Evolutionary conservation across 1,140 invertebrate species (phyloP), one percentile per base, ranked within the genome.

Genomic region (Formica exsecta): DNA sequence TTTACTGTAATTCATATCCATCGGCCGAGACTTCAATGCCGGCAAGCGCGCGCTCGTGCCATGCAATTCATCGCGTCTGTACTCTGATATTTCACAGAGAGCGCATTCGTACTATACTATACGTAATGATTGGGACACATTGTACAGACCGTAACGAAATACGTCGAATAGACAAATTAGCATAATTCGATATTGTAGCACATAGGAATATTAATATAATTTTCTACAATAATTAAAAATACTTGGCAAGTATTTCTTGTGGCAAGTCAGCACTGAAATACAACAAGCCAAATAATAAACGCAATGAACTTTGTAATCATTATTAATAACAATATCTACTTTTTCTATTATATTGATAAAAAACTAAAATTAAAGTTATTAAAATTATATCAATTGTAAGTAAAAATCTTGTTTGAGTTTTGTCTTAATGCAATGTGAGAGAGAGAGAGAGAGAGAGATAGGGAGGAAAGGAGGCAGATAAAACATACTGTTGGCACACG

Each of bases 11-110:
- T 83, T 83, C 79, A 36, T 71, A 83, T 62, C 68, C 85, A 80
- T 86, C 64, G 85, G 22, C n/a, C 57, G 85, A 81, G 85, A 86
- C 65, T 86, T 86, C 66, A 86, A 86, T 86, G 85, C 85, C 64
- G 85, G 85, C 54, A 81, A 81, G 77, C 77, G 76, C 44, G 77
- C 77, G 76, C 44, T 36, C 54, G 79, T 83, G 79, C 68, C 57
- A 32, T 83, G 68, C 79, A 74, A 83, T 83, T 83, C 54, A 41
- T 54, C 57, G 57, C 57, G 68, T 83, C 32, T 54, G 11, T 74
- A 74, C 79, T 61, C 38, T 74, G 68, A 83, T 73, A 83, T 83
- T 83, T 74, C 38, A 83, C 38, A 83, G 38, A 70, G 51, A 38
- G 51, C 51, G 41, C 51, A 29, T 59, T 81, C 25, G 29, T 81